Evolutionary conservation across 2,797 vertebrate species (phyloP).

Genomic region (Ambastaia sidthimunki): DNA sequence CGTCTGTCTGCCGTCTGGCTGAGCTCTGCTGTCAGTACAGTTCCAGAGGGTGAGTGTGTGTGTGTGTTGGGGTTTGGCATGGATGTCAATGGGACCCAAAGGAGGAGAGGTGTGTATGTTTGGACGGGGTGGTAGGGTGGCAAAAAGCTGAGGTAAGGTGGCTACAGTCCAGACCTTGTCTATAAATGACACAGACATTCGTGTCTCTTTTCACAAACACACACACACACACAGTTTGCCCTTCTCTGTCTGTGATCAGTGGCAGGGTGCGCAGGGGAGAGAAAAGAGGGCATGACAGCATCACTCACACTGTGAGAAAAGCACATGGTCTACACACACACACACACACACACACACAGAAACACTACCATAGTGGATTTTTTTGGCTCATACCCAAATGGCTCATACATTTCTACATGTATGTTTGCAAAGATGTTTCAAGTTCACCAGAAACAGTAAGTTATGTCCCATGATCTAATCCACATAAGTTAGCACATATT

Average conservation of each 20-base stretch:
- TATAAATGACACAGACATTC: constrained; percentile 67
- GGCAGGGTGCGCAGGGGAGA: constrained; percentile 58
- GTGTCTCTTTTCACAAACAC: constrained; percentile 39
- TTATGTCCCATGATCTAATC: constrained; percentile 67
- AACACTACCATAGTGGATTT: constrained; percentile 42
- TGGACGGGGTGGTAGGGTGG: constrained; percentile 32
- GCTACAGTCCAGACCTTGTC: constrained; percentile 89
- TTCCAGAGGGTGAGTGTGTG: constrained; percentile 60
- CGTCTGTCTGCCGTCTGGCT: constrained; percentile 74
- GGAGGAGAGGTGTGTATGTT: constrained; percentile 58
- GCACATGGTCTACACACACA: constrained; percentile 54
- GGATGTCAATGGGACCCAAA: constrained; percentile 61
- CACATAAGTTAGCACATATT: not conserved
- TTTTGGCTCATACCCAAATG: constrained; percentile 11
- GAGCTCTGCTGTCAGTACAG: constrained; percentile 65
- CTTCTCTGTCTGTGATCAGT: constrained; percentile 62
- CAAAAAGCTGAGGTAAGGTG: constrained; percentile 77
- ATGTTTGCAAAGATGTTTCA: not conserved
- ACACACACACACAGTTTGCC: constrained; percentile 52
- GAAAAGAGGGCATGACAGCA: constrained; percentile 59
- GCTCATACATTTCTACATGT: not conserved
- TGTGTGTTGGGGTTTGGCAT: constrained; percentile 55
- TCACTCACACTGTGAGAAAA: constrained; percentile 59
- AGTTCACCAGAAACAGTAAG: not conserved
- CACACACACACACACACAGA: constrained; percentile 49